These are phyloP conservation scores for Phaonia tiefii DNA, from an alignment of 2,888 invertebrate species.

Conservation along the genomic window DNA sequence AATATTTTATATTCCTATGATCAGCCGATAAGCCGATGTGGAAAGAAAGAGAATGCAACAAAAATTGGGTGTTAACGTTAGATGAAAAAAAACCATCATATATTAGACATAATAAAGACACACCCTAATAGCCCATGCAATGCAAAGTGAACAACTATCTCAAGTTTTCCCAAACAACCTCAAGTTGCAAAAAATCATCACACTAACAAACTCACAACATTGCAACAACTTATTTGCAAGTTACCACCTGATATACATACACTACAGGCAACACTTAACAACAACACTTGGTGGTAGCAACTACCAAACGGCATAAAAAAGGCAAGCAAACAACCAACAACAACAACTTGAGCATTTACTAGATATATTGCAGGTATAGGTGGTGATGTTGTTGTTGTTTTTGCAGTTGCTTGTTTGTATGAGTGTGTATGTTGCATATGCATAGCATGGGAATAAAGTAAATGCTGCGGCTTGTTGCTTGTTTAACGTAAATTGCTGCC, in stretches of 20 bases:
- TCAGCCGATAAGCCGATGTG: not conserved
- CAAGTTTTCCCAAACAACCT: conserved; percentile 14
- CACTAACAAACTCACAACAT: conserved; percentile 17
- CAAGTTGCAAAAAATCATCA: conserved; percentile 8
- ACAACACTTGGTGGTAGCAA: not conserved
- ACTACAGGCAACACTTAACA: conserved; percentile 13
- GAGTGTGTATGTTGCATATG: conserved; percentile 32
- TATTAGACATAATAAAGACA: conserved; percentile 56
- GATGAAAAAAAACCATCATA: conserved; percentile 38
- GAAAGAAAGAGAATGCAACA: not conserved
- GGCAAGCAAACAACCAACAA: too few species aligned
- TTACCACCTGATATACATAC: conserved; percentile 57
- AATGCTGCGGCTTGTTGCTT: conserved; percentile 58
- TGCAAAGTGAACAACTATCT: conserved; percentile 18
- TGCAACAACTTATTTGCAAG: conserved; percentile 59
- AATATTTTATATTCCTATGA: too few species aligned
- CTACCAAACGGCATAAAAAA: too few species aligned
- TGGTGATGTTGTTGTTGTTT: conserved; percentile 14
- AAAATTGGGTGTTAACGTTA: conserved; percentile 54
- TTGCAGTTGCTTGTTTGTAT: too few species aligned
- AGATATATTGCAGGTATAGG: not conserved
- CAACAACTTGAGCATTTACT: not conserved
- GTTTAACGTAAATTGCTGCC: conserved; percentile 64
- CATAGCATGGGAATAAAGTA: conserved; percentile 43
- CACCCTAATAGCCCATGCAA: conserved; percentile 42